Percentiles rank a stretch among this genome's conserved stretches.
phyloP scores from a whole-genome alignment of 2,113 vertebrate genomes.

The Lates calcarifer region DNA sequence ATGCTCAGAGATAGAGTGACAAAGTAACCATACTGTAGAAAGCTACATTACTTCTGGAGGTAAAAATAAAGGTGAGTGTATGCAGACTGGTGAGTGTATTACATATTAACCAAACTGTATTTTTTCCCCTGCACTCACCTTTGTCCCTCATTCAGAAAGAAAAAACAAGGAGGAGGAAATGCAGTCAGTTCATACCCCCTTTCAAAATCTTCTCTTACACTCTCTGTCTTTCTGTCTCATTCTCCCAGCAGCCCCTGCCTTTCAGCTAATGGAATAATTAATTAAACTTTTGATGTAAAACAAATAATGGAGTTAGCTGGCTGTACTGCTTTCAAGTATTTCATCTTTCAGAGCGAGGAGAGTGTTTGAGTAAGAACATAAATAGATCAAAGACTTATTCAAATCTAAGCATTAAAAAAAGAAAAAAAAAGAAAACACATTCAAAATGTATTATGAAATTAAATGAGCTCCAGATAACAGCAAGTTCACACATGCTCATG shows the following conservation, averaged over 20 bases:
- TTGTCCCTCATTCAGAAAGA: constrained; percentile 26
- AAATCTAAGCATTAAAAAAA: constrained; percentile 61
- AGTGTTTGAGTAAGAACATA: constrained; percentile 70
- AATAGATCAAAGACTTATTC: constrained; percentile 77
- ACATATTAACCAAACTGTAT: constrained; percentile 2
- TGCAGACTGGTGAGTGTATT: not conserved
- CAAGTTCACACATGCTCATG: constrained; percentile 48
- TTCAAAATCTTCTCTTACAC: constrained; percentile 28
- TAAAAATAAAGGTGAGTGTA: not conserved
- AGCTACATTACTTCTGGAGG: not conserved
- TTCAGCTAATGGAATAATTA: constrained; percentile 79
- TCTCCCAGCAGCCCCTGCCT: constrained; percentile 40
- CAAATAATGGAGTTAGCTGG: constrained; percentile 75
- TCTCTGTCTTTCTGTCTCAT: constrained; percentile 31
- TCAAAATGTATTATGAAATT: constrained; percentile 68
- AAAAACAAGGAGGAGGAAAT: not conserved
- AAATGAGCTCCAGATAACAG: constrained; percentile 66
- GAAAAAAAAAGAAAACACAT: constrained; percentile 52
- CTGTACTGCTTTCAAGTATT: constrained; percentile 71
- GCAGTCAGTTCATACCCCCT: constrained; percentile 5
- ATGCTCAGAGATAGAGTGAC: not conserved
- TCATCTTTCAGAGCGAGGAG: constrained; percentile 59
- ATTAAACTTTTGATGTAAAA: constrained; percentile 81
- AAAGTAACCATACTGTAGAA: not conserved
- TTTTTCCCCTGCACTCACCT: constrained; percentile 54